A percentile compares a stretch with the other conserved stretches of the same genome.
Conservation (phyloP, 2,797 vertebrate species). For the Eidolon dupreanum region DNA sequence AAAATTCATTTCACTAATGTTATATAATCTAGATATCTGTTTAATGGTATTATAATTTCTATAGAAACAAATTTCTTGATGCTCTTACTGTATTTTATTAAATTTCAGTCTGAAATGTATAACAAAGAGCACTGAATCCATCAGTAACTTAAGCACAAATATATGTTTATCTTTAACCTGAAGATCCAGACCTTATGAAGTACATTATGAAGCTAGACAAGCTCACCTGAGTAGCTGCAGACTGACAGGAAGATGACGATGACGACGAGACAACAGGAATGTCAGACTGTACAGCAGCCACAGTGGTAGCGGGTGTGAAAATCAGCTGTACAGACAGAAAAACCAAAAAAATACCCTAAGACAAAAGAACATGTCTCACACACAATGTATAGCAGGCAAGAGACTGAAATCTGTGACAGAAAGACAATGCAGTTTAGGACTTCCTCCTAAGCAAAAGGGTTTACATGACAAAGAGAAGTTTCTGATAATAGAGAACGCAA, state of each 20-base stretch:
- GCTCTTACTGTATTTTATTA: neutral
- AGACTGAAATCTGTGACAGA: slow-evolving; percentile 70
- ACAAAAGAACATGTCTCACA: slow-evolving; percentile 77
- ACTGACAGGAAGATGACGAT: slow-evolving; percentile 89
- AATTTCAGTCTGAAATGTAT: slow-evolving; percentile 27
- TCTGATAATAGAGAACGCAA: slow-evolving; percentile 61
- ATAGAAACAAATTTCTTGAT: slow-evolving; percentile 26
- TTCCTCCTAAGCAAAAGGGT: slow-evolving; percentile 65
- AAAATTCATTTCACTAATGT: slow-evolving; percentile 28
- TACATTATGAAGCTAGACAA: slow-evolving; percentile 60
- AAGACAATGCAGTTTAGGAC: slow-evolving; percentile 62
- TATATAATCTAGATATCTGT: slow-evolving; percentile 28
- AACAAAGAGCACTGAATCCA: slow-evolving; percentile 40
- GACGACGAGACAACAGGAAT: slow-evolving; percentile 92
- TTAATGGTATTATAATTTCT: slow-evolving; percentile 8
- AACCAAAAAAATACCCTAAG: slow-evolving; percentile 77
- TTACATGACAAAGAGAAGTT: slow-evolving; percentile 62
- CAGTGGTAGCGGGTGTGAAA: slow-evolving; percentile 94
- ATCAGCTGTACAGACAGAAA: slow-evolving; percentile 91
- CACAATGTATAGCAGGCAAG: slow-evolving; percentile 73
- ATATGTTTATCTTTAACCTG: neutral
- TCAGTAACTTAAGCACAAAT: slow-evolving; percentile 5
- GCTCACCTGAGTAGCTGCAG: slow-evolving; percentile 96
- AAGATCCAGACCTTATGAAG: slow-evolving; percentile 39
- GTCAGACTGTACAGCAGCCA: slow-evolving; percentile 95